Base-by-base conservation (phyloP, 2,797 vertebrate species). In the Nannoperca obscura region DNA sequence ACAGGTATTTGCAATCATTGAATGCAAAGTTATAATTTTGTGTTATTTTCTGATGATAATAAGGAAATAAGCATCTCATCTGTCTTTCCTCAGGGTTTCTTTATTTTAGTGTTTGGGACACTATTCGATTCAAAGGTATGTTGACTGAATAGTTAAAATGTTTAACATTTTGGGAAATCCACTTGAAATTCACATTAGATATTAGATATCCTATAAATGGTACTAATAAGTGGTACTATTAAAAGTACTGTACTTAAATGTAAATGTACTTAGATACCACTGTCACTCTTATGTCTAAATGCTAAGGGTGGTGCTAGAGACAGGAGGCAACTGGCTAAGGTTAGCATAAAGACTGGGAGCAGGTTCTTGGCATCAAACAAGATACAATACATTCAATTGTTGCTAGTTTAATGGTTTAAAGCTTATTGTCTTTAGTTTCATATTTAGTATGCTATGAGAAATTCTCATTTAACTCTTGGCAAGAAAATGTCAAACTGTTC, bases 41-140 rank as follows among this genome's bases (percentile, higher is more conserved):
- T 24, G 0, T 42, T 71, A 2, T n/a, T 42, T 65, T 4, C 1
- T 5, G 60, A 1, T 5, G 1, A 32, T 67, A 8, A 64, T 36
- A 7, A 67, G 59, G 1, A 32, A 22, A 36, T 49, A 1, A 71
- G 10, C 1, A 46, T 70, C 1, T 44, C 30, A 27, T 58, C 80
- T 95, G 9, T 80, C 95, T 74, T 96, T 95, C 57, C n/a, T 61
- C 46, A 95, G 95, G 95, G 95, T 47, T 92, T 95, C 81, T 95
- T 94, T 54, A 91, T 95, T 88, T 91, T 95, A 78, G 78, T 95
- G 47, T 94, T 95, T 82, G 95, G 94, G 53, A 93, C 90, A 7
- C 87, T 95, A 2, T 76, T 93, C 30, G 94, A 95, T 77, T 78
- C 89, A 67, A 95, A 92, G 93, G 95, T 95, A 89, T 52, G 87